Evolutionary conservation across 1,140 invertebrate species (phyloP).

Genomic region (Proales similis): DNA sequence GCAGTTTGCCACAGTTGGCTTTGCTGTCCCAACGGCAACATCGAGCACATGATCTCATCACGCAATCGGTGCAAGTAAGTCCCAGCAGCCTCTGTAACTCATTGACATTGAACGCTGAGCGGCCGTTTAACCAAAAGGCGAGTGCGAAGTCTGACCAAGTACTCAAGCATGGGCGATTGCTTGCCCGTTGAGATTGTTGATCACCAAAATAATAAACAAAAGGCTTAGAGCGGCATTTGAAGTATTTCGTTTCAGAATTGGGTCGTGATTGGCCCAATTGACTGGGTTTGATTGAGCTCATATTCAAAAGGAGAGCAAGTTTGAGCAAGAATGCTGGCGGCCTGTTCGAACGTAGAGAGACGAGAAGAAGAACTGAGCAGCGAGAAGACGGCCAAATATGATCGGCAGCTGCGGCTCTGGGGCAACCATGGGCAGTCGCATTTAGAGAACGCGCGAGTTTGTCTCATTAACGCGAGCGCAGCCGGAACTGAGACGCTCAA

Average conservation of each 20-base stretch:
- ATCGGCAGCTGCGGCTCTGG: slow-evolving; percentile 83
- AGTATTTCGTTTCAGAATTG: too few species aligned
- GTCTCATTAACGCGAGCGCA: slow-evolving; percentile 85
- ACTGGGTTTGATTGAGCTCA: too few species aligned
- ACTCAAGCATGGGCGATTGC: slow-evolving; percentile 18
- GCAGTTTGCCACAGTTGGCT: slow-evolving; percentile 19
- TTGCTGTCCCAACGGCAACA: slow-evolving; percentile 15
- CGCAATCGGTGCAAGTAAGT: slow-evolving; percentile 12
- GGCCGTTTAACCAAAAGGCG: too few species aligned
- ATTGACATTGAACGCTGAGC: too few species aligned
- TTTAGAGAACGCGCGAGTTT: slow-evolving; percentile 78
- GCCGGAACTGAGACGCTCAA: slow-evolving; percentile 90
- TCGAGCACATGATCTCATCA: slow-evolving; percentile 26
- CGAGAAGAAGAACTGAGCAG: too few species aligned
- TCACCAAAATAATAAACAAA: background rate
- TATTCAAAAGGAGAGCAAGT: too few species aligned
- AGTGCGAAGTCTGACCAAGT: slow-evolving; percentile 8
- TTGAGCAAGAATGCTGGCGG: too few species aligned
- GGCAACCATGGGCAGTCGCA: slow-evolving; percentile 87
- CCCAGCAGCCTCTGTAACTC: background rate
- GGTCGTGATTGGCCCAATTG: too few species aligned
- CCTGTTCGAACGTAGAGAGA: too few species aligned
- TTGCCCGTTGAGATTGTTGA: slow-evolving; percentile 4
- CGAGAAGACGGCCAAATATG: slow-evolving; percentile 71
- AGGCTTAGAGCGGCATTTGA: background rate